Evolutionary conservation across 2,797 vertebrate genomes (phyloP).

Genomic region (Sardinella longiceps): DNA sequence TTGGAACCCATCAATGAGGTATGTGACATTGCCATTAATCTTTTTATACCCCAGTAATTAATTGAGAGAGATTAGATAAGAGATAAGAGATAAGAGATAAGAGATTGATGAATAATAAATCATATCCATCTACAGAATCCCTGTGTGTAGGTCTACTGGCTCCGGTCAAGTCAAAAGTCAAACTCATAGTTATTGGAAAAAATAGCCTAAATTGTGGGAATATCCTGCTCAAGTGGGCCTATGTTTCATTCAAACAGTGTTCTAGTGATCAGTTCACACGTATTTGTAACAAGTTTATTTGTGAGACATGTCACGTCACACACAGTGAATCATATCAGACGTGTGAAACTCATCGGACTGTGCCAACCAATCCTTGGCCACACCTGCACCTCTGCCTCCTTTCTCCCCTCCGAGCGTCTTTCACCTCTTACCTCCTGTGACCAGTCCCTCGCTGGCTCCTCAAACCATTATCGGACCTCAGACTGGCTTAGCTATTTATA

Average conservation of each 20-base stretch:
- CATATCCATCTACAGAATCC: neutral
- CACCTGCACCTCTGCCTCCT: neutral
- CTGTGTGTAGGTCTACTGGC: no score
- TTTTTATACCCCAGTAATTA: neutral
- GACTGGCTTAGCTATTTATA: conserved; percentile 30
- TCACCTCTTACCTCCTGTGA: conserved; percentile 19
- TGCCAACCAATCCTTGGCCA: neutral
- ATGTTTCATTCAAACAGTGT: neutral
- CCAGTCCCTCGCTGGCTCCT: neutral
- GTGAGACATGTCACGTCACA: no score
- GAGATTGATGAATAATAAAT: no score
- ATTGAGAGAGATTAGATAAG: neutral
- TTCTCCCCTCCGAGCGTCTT: neutral
- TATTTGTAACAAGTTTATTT: neutral
- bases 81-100: no score
- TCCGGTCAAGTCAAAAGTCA: no score
- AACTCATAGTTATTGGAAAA: no score
- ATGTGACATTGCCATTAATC: conserved; percentile 59
- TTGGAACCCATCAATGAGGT: conserved; percentile 90
- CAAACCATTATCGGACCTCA: neutral
- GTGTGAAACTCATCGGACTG: neutral
- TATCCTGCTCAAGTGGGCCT: no score
- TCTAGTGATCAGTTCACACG: neutral
- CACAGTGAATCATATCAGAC: neutral
- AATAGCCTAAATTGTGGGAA: no score